Percentiles rank a stretch among this genome's conserved stretches.
These are phyloP conservation scores for Sturnus vulgaris DNA, from an alignment of 2,113 vertebrate genomes.

Conservation along the genomic window DNA sequence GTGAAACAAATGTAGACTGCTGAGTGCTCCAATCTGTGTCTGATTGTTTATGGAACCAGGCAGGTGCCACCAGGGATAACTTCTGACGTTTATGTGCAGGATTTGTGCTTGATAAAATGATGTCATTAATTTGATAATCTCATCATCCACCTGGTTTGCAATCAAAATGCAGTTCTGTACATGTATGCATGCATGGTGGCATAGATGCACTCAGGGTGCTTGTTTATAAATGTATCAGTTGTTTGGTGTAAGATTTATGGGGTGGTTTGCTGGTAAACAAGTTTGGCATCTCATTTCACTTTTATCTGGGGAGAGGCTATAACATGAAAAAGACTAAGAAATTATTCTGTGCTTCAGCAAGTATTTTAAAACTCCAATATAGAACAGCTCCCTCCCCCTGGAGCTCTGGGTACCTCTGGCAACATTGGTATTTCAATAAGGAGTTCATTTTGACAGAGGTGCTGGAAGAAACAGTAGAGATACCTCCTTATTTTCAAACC, in stretches of 20 bases:
- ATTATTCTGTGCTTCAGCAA: not conserved
- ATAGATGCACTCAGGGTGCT: not conserved
- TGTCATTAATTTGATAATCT: not conserved
- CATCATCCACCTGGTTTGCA: not conserved
- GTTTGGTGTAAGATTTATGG: not conserved
- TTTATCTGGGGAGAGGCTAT: not conserved
- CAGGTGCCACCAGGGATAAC: not conserved
- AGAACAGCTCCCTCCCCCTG: not conserved
- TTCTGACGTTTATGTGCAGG: not conserved
- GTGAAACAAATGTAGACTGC: not conserved
- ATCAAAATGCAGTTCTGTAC: not conserved
- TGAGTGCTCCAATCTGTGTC: not conserved
- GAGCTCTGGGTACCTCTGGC: not conserved
- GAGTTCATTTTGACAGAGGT: not conserved
- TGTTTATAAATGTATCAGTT: not conserved
- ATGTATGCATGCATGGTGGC: fast-evolving
- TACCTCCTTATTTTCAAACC: not conserved
- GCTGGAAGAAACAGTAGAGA: not conserved
- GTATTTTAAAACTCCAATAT: not conserved
- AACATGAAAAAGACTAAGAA: not conserved
- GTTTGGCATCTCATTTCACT: not conserved
- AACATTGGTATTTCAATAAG: not conserved
- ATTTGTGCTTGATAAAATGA: not conserved
- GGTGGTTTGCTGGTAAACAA: not conserved
- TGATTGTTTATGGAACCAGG: not conserved